A percentile compares a stretch with the other conserved stretches of the same genome.
phyloP scores from a whole-genome alignment of 2,888 invertebrate species.

The Monopis laevigella region DNA sequence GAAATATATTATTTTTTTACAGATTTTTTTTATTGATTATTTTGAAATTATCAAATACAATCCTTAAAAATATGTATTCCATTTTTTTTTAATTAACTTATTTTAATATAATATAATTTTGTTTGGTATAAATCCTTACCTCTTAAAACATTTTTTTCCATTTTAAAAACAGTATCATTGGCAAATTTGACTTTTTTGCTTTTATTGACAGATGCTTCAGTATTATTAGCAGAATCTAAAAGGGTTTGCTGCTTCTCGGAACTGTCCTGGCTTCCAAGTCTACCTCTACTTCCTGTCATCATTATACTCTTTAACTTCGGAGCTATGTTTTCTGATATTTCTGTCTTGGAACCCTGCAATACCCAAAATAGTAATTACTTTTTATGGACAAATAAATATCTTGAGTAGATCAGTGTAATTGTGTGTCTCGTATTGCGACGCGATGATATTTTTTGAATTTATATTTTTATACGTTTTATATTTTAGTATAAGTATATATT shows the following conservation, averaged over 20 bases:
- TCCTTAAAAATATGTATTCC: neutral
- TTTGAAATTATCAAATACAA: neutral
- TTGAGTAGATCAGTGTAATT: too few relatives aligned
- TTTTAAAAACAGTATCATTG: conserved; percentile 48
- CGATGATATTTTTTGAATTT: too few relatives aligned
- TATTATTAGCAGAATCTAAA: conserved; percentile 34
- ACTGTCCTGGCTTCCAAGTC: conserved; percentile 49
- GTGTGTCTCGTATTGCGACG: too few relatives aligned
- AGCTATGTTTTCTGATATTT: conserved; percentile 25
- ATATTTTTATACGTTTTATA: too few relatives aligned
- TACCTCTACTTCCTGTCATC: conserved; percentile 31
- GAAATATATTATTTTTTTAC: too few relatives aligned
- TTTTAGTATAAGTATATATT: too few relatives aligned
- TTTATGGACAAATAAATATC: too few relatives aligned
- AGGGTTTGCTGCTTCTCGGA: conserved; percentile 49
- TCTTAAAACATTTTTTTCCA: conserved; percentile 35
- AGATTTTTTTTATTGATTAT: too few relatives aligned
- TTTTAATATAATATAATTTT: neutral
- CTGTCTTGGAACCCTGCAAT: conserved; percentile 40
- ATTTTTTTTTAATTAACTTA: neutral
- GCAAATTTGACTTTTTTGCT: conserved; percentile 52
- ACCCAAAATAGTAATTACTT: too few relatives aligned
- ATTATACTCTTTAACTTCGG: conserved; percentile 55
- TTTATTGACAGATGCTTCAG: conserved; percentile 32
- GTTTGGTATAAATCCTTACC: conserved; percentile 26